phyloP scores from a whole-genome alignment of 2,113 vertebrate genomes.

The Myrmophylax atrothorax region DNA sequence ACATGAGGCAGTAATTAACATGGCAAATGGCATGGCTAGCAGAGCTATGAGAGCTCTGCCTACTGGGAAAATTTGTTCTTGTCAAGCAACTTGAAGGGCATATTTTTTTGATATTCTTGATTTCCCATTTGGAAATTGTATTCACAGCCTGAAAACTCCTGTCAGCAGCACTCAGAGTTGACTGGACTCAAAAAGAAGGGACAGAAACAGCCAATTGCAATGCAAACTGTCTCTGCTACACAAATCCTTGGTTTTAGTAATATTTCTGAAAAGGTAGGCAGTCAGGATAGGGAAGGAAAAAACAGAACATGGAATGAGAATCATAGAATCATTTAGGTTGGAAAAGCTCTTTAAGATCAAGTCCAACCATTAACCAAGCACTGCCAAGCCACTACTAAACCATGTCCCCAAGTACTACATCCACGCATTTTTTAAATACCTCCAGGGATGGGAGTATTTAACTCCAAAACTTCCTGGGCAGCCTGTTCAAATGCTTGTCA shows the following conservation, averaged over 20 bases:
- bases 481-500: not conserved
- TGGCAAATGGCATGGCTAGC: not conserved
- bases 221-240: not conserved
- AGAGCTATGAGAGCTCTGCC: not conserved
- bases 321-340: not conserved
- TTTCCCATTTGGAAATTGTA: not conserved
- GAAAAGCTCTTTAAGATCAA: not conserved
- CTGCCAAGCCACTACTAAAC: not conserved
- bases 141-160: not conserved
- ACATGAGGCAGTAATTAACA: not conserved
- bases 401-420: not conserved
- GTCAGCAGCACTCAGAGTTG: not conserved
- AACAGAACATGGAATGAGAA: not conserved
- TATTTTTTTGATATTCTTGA: not conserved
- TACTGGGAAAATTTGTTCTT: not conserved
- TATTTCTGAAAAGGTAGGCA: not conserved
- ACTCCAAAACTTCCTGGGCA: not conserved
- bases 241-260: not conserved
- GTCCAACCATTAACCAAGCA: not conserved
- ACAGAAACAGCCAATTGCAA: rapidly evolving
- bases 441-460: not conserved
- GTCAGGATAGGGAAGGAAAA: not conserved
- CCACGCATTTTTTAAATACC: not conserved
- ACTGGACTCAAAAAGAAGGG: not conserved
- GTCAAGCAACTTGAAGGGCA: no score